These are phyloP conservation scores for Catamblyrhynchus diadema DNA, from an alignment of 2,797 vertebrate genomes.

Conservation along the genomic window DNA sequence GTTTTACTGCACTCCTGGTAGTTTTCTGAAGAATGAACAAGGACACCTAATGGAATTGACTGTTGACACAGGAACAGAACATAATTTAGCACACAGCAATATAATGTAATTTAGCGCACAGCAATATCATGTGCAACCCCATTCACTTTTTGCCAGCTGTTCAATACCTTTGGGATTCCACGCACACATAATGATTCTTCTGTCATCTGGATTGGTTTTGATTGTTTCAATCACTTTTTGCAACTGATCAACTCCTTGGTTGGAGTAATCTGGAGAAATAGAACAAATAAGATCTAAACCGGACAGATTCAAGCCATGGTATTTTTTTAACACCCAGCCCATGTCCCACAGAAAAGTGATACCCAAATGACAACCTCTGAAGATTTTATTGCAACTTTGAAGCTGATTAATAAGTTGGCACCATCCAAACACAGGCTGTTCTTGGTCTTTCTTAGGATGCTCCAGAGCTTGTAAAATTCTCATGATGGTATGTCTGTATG, in stretches of 20 bases:
- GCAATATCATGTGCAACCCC: neutral
- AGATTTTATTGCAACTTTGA: neutral
- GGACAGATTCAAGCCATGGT: neutral
- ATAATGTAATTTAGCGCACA: neutral
- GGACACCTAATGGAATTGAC: neutral
- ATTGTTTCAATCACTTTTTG: constrained; percentile 94
- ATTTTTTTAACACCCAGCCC: neutral
- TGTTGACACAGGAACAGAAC: neutral
- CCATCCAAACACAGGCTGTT: neutral
- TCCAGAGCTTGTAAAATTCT: neutral
- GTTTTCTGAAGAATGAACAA: neutral
- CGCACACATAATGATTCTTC: constrained; percentile 95
- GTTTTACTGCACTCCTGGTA: neutral
- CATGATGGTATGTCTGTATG: neutral
- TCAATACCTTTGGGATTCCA: constrained; percentile 96
- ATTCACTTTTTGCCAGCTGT: neutral
- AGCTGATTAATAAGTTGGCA: neutral
- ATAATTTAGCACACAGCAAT: neutral
- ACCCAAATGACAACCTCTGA: neutral
- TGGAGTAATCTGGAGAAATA: constrained; percentile 85
- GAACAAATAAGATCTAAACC: neutral
- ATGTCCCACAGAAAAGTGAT: neutral
- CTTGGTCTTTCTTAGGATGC: neutral
- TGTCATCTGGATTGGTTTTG: constrained; percentile 89
- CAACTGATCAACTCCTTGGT: constrained; percentile 93